Evolutionary conservation across 2,888 invertebrate species (phyloP), one percentile per base, ranked within the genome.

Genomic region (Megaustenia siamemsis): DNA sequence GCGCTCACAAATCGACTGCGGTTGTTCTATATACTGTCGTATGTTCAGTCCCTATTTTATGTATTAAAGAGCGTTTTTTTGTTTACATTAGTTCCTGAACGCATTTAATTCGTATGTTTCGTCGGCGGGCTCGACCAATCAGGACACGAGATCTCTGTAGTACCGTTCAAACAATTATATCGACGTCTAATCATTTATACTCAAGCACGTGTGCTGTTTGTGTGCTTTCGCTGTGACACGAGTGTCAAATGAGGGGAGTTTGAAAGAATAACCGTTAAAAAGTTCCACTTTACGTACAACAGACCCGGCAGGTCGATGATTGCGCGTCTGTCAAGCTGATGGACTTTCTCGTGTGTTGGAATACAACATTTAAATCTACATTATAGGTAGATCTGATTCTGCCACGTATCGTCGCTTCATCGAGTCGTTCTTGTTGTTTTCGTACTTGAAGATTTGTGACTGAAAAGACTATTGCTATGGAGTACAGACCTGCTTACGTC

Each of bases 401-500:
- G 78, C 66, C 78, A 78, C 78, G 66, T 78, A 28, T 78, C 28
- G 45, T 24, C n/a, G 43, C 43, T 2, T 10, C 21, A n/a, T 40
- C 35, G 73, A 21, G 69, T 24, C 18, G 45, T 49, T 21, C 15
- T 28, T 49, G 40, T 28, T 35, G 35, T 69, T 1, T 69, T 28
- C 5, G 40, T 38, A 24, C 6, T 6, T 10, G 8, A 24, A 3
- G 38, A 49, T n/a, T 73, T 28, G 77, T 77, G 60, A 40, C 32
- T 60, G 21, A 15, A 12, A 56, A 38, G n/a, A n/a, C 12, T 12
- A 28, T 21, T 83, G 21, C 49, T n/a, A 80, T 84, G 83, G 83
- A 84, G 71, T 84, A 78, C 78, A 75, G 78, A 32, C 83, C 83
- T 21, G 45, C 83, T 12, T 84, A 82, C 45, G 40, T 82, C 5